Evolutionary conservation across 2,888 invertebrate species (phyloP).

Genomic region (Diarsia rubi): DNA sequence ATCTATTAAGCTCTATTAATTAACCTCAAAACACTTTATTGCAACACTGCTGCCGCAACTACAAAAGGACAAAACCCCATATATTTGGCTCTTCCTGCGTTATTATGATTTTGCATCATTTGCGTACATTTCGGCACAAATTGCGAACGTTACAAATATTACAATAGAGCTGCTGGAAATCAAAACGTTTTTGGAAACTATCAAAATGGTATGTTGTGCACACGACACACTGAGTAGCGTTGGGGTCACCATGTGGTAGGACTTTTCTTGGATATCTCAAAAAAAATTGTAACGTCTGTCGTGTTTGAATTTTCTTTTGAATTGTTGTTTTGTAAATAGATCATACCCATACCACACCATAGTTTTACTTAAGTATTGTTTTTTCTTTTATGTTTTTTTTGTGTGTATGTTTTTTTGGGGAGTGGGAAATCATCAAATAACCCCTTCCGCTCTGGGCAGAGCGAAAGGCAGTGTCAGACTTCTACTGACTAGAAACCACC

Average conservation of each 20-base stretch:
- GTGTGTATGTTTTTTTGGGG: too few relatives aligned
- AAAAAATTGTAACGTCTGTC: neutral
- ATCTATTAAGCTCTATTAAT: neutral
- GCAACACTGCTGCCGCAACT: neutral
- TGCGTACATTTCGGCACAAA: constrained; percentile 18
- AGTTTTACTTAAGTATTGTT: neutral
- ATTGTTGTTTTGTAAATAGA: neutral
- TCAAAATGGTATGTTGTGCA: constrained; percentile 60
- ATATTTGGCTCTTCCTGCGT: constrained; percentile 2
- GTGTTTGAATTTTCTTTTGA: neutral
- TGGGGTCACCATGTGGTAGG: neutral
- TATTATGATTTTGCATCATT: constrained; percentile 44
- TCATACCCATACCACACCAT: neutral
- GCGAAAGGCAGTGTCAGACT: too few relatives aligned
- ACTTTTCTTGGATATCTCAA: constrained; percentile 12
- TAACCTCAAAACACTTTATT: constrained; percentile 8
- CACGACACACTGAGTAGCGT: constrained; percentile 48
- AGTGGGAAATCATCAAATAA: too few relatives aligned
- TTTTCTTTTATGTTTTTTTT: neutral
- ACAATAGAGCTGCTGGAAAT: constrained; percentile 41
- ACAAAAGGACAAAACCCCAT: neutral
- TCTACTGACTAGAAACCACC: too few relatives aligned
- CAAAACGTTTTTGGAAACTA: constrained; percentile 56
- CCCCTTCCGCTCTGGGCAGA: too few relatives aligned
- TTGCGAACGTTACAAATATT: constrained; percentile 29